These are phyloP conservation scores for Holocentrus rufus DNA, from an alignment of 2,797 vertebrate species.

Conservation along the genomic window DNA sequence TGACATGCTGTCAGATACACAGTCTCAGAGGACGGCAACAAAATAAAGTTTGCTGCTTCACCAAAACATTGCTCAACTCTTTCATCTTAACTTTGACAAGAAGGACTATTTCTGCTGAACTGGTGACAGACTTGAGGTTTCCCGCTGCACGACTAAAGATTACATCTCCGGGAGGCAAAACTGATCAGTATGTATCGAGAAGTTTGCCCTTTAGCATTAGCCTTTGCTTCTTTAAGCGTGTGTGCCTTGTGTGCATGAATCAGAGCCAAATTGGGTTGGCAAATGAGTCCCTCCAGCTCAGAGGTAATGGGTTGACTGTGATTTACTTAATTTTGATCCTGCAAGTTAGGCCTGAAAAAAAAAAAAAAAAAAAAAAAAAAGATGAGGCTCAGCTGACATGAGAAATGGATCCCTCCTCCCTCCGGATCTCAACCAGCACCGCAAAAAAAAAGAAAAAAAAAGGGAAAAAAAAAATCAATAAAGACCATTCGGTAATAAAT, in stretches of 20 bases:
- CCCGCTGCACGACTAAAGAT: constrained; percentile 3
- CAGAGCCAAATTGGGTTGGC: constrained; percentile 7
- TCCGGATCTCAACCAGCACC: constrained; percentile 5
- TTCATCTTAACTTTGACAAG: constrained; percentile 41
- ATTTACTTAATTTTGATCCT: constrained; percentile 38
- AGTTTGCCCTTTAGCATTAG: background rate
- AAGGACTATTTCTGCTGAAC: constrained; percentile 20
- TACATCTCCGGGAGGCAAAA: background rate
- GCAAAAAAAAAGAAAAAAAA: background rate
- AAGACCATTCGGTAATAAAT: constrained; percentile 24
- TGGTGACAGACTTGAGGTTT: background rate
- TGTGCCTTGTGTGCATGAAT: constrained; percentile 17
- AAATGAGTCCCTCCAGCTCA: constrained; percentile 9
- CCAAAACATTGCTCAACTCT: constrained; percentile 32
- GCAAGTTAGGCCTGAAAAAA: constrained; percentile 9
- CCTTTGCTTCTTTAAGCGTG: background rate
- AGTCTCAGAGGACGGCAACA: constrained; percentile 28
- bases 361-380: constrained; percentile 5
- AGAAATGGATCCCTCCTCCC: background rate
- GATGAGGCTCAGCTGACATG: constrained; percentile 14
- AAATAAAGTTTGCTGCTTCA: constrained; percentile 44
- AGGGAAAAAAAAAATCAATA: constrained; percentile 37
- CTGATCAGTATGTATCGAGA: background rate
- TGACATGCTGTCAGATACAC: constrained; percentile 53
- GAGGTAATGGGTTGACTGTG: constrained; percentile 9